Evolutionary conservation across 1,140 invertebrate species (phyloP).

Genomic region (Gonatopus flavifemur): DNA sequence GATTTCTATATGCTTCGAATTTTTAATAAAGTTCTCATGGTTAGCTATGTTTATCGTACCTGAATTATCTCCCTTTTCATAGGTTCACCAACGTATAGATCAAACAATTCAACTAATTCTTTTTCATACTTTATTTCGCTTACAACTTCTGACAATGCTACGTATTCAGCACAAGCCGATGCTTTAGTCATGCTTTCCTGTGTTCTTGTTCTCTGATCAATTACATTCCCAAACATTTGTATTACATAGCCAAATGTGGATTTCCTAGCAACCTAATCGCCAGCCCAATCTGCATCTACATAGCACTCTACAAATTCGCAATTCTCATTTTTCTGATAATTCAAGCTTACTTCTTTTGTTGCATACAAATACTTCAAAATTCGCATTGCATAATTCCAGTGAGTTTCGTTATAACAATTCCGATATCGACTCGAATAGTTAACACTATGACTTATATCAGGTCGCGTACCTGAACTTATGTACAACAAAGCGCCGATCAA

Average conservation of each 20-base stretch:
- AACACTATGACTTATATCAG: slow-evolving; percentile 2
- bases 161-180: no score
- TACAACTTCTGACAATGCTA: no score
- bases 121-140: no score
- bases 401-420: not conserved
- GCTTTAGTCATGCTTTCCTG: no score
- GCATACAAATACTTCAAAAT: not conserved
- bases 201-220: not conserved
- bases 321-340: not conserved
- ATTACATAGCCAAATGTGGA: no score
- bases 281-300: slow-evolving; percentile 4
- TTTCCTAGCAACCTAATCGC: not conserved
- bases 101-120: no score
- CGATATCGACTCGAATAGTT: slow-evolving; percentile 7
- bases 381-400: slow-evolving; percentile 4
- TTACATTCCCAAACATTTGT: no score
- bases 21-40: no score
- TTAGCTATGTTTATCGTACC: no score
- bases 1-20: no score
- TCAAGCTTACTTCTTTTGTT: slow-evolving; percentile 1
- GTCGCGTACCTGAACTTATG: not conserved
- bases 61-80: no score
- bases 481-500: slow-evolving; percentile 7
- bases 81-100: no score
- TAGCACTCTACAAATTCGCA: not conserved